Evolutionary conservation across 2,888 invertebrate species (phyloP), one percentile per base, ranked within the genome.

Genomic region (Nomada flava): DNA sequence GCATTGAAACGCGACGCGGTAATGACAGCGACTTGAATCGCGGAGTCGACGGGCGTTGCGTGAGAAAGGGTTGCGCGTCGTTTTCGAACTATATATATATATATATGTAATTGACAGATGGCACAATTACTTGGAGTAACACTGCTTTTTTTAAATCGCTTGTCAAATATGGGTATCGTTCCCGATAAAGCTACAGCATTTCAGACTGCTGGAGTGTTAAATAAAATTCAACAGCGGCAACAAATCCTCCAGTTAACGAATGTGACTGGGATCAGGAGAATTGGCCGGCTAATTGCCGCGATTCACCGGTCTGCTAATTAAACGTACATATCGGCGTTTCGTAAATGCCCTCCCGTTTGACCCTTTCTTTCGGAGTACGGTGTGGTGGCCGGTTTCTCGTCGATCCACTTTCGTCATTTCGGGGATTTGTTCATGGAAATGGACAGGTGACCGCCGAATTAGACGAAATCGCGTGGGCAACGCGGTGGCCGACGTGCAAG

Each of bases 261-360:
- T 53, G 52, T 63, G 63, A 72, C 53, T 53, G 36, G 18, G 23
- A 26, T 23, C 36, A 18, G 71, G 53, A 42, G 26, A 42, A 72
- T 63, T 36, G 53, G 2, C 26, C 36, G 63, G 26, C 53, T 53
- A 72, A 63, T 42, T 53, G 26, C 63, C 53, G 2, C 23, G 63
- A 63, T 63, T 26, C 62, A 53, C 15, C 23, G 11, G 9, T 5
- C 18, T 2, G 52, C 18, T 72, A 72, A 63, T 72, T 63, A 63
- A 63, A 72, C 42, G 71, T 72, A 72, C 63, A 72, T 52, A 72
- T 53, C 53, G 26, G 60, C n/a, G 50, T 29, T 50, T 59, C 44
- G 50, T n/a, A 20, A 44, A 68, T 52, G 42, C 42, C 60, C 11
- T 18, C 15, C 36, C 47, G 23, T 50, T 65, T 3, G 20, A 11